Conservation (phyloP, 2,113 vertebrate species). For the Leptosomus discolor region DNA sequence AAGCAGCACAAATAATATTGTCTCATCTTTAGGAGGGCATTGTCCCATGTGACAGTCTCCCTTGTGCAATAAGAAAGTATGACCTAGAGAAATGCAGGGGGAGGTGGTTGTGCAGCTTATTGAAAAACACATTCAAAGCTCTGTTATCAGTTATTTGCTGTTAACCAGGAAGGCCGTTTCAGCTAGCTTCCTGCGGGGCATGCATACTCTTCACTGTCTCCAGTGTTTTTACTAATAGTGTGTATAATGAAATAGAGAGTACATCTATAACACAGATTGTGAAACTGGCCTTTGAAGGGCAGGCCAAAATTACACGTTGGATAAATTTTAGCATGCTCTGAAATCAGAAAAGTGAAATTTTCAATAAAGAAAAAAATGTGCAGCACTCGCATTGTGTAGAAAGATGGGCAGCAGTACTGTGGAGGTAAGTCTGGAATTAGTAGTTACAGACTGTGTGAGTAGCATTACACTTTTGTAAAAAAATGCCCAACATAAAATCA, state of each 20-base stretch:
- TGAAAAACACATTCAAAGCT: background rate
- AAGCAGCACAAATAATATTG: background rate
- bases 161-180: background rate
- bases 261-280: background rate
- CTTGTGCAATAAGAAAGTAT: background rate
- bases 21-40: background rate
- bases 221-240: background rate
- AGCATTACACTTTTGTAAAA: background rate
- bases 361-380: background rate
- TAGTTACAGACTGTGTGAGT: background rate
- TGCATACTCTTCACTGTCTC: fast-evolving
- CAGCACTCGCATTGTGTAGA: background rate
- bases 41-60: no score
- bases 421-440: background rate
- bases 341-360: background rate
- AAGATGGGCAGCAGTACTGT: background rate
- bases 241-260: background rate
- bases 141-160: background rate
- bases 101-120: background rate
- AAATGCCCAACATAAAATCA: background rate
- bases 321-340: background rate
- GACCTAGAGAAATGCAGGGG: background rate
- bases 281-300: background rate
- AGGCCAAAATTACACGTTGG: background rate
- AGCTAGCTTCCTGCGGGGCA: background rate